A percentile compares a stretch with the other conserved stretches of the same genome.
These are phyloP conservation scores for Sebastes oblongus DNA, from an alignment of 2,797 vertebrate species.

Conservation along the genomic window DNA sequence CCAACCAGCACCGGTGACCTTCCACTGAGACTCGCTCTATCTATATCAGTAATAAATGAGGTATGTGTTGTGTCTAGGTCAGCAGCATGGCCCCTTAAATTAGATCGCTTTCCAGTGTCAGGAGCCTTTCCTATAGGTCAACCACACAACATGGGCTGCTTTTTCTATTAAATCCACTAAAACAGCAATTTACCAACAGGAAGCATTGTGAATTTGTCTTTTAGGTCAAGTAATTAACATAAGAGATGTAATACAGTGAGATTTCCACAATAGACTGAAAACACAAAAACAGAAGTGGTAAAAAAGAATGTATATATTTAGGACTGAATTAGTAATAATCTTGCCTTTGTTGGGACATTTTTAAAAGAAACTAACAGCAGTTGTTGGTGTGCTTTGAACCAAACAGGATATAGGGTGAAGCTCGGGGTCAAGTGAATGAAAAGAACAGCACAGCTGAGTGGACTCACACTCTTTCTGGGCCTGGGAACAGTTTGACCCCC, in stretches of 20 bases:
- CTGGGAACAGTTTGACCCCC: constrained; percentile 50
- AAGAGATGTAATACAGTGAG: background rate
- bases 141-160: constrained; percentile 14
- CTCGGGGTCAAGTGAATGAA: constrained; percentile 47
- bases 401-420: constrained; percentile 69
- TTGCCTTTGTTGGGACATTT: background rate
- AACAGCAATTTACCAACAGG: background rate
- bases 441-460: constrained; percentile 29
- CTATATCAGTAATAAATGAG: constrained; percentile 75
- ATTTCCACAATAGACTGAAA: background rate
- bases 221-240: background rate
- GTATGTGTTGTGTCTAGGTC: constrained; percentile 74
- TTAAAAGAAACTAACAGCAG: background rate
- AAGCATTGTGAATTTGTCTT: background rate
- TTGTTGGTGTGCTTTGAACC: constrained; percentile 2
- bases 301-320: background rate
- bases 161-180: background rate
- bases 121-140: constrained; percentile 64
- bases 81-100: constrained; percentile 72
- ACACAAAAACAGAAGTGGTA: background rate
- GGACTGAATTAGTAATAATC: background rate
- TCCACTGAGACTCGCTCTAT: constrained; percentile 59
- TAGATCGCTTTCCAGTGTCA: constrained; percentile 68
- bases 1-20: constrained; percentile 29
- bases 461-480: constrained; percentile 24